Conservation (phyloP, 2,888 invertebrate species). For the Cinara cedri region DNA sequence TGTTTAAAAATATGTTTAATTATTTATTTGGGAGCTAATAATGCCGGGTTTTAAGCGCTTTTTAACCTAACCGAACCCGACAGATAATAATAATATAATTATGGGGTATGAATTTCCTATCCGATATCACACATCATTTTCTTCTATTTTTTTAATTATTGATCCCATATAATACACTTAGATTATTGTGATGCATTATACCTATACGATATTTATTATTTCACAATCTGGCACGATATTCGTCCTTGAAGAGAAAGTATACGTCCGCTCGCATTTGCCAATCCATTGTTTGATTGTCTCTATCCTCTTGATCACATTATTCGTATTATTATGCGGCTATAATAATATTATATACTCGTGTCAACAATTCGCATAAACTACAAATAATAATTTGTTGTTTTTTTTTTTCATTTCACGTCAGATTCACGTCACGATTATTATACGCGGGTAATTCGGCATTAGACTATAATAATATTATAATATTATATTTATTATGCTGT, state of each 20-base stretch:
- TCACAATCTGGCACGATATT: slow-evolving; percentile 33
- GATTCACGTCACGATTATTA: slow-evolving; percentile 19
- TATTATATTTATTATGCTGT: too few relatives aligned
- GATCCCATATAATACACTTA: neutral
- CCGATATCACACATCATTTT: neutral
- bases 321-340: neutral
- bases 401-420: slow-evolving; percentile 26
- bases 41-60: too few relatives aligned
- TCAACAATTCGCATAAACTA: slow-evolving; percentile 23
- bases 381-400: slow-evolving; percentile 34
- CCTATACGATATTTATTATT: slow-evolving; percentile 12
- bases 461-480: too few relatives aligned
- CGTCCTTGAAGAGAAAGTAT: slow-evolving; percentile 49
- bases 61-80: too few relatives aligned
- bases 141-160: slow-evolving; percentile 5
- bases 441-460: too few relatives aligned
- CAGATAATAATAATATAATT: too few relatives aligned
- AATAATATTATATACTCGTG: slow-evolving; percentile 1
- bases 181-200: neutral
- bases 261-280: slow-evolving; percentile 39
- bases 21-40: too few relatives aligned
- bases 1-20: too few relatives aligned
- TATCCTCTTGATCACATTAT: slow-evolving; percentile 38
- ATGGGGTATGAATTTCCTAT: neutral
- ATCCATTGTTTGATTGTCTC: slow-evolving; percentile 36